Percentiles rank a stretch among this genome's conserved stretches.
Conservation (phyloP, 1,140 invertebrate species). For the Drosophila micromelanica region DNA sequence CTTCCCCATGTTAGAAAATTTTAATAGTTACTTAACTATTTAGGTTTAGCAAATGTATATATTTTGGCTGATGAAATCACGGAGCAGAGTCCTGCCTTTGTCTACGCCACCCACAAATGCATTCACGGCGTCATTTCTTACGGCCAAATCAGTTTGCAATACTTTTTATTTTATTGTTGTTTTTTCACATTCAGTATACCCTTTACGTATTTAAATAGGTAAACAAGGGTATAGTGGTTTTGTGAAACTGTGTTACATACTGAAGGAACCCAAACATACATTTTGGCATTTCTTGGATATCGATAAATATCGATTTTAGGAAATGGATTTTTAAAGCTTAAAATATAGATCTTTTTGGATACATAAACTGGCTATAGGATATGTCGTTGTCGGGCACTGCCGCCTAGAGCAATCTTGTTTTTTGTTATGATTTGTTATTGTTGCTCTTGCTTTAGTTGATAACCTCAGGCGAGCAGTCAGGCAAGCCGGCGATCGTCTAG, state of each 20-base stretch:
- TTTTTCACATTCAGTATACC: conserved; percentile 34
- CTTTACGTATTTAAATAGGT: too few relatives aligned
- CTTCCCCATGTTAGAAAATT: conserved; percentile 12
- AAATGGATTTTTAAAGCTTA: too few relatives aligned
- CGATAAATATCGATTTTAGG: too few relatives aligned
- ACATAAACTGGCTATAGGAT: too few relatives aligned
- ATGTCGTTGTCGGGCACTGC: too few relatives aligned
- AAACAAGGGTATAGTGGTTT: too few relatives aligned
- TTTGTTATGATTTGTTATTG: conserved; percentile 38
- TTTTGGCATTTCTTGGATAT: too few relatives aligned
- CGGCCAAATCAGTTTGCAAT: conserved; percentile 60
- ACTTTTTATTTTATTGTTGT: conserved; percentile 19
- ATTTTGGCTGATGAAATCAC: conserved; percentile 30
- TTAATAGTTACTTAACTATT: conserved; percentile 26
- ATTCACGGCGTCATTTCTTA: conserved; percentile 48
- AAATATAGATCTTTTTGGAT: too few relatives aligned
- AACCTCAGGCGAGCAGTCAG: conserved; percentile 47
- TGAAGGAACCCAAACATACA: too few relatives aligned
- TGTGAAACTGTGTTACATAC: too few relatives aligned
- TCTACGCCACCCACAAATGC: conserved; percentile 4
- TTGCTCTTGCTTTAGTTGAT: conserved; percentile 49
- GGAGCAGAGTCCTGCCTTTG: neutral
- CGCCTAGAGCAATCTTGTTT: neutral
- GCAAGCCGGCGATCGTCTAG: conserved; percentile 2
- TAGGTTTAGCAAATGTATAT: conserved; percentile 3